Percentiles rank a stretch among this genome's conserved stretches.
These are phyloP conservation scores for Tanypteryx hageni DNA, from an alignment of 2,888 invertebrate species.

Conservation along the genomic window DNA sequence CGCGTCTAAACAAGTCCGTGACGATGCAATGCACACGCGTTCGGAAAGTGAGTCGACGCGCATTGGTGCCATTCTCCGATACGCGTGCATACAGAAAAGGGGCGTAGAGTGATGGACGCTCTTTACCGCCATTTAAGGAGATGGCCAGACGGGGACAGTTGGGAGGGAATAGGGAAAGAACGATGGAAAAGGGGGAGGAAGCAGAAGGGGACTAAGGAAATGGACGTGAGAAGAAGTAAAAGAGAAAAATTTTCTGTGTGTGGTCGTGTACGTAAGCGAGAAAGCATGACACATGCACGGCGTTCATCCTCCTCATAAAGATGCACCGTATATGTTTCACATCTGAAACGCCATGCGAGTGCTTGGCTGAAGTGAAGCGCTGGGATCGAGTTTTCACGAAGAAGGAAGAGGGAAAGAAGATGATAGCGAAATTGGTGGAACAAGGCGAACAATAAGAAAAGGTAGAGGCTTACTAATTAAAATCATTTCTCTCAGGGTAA, in stretches of 20 bases:
- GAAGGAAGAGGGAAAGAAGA: not conserved
- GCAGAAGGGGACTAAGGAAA: not conserved
- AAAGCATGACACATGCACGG: not conserved
- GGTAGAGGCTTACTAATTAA: too few species aligned
- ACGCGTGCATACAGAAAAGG: not conserved
- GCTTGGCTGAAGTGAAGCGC: not conserved
- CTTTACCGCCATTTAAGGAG: not conserved
- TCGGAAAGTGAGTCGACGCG: not conserved
- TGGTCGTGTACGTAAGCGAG: slow-evolving; percentile 14
- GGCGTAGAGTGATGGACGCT: not conserved
- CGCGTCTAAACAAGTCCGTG: not conserved
- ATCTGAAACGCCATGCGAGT: not conserved
- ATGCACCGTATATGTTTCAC: not conserved
- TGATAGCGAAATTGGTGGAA: not conserved
- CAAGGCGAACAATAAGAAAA: not conserved
- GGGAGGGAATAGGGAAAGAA: not conserved
- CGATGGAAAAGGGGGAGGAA: not conserved
- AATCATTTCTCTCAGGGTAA: too few species aligned
- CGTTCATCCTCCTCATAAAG: not conserved
- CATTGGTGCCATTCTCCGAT: not conserved
- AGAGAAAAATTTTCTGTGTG: slow-evolving; percentile 7
- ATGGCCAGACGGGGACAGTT: too few species aligned
- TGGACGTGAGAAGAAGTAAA: not conserved
- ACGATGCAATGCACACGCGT: not conserved
- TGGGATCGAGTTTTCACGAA: not conserved